phyloP scores from a whole-genome alignment of 2,797 vertebrate genomes.

The Myripristis murdjan region DNA sequence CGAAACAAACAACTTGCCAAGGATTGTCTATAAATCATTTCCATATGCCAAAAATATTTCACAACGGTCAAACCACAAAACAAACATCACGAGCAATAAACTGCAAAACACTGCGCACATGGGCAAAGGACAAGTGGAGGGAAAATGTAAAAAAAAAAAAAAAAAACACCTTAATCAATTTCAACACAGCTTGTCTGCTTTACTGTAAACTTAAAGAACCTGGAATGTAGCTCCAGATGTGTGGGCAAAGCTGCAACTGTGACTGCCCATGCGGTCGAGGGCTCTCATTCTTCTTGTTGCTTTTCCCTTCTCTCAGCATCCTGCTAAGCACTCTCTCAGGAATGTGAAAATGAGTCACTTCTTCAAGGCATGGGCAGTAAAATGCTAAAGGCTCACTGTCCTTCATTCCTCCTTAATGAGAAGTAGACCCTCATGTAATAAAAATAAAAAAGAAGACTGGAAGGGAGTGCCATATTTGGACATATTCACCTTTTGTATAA shows the following conservation, averaged over 20 bases:
- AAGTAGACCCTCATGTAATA: conserved; percentile 8
- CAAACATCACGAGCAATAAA: conserved; percentile 43
- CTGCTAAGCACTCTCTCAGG: conserved; percentile 65
- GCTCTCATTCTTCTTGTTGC: conserved; percentile 43
- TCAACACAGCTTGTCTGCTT: conserved; percentile 46
- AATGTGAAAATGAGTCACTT: conserved; percentile 79
- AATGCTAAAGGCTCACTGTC: conserved; percentile 48
- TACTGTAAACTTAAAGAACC: conserved; percentile 68
- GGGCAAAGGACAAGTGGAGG: conserved; percentile 23
- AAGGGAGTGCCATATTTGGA: conserved; percentile 7
- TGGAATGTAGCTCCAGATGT: conserved; percentile 75
- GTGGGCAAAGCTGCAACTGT: conserved; percentile 55
- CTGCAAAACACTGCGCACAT: background rate
- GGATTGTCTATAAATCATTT: conserved; percentile 72
- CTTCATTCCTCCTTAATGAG: conserved; percentile 48
- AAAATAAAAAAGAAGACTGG: conserved; percentile 1
- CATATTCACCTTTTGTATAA: background rate
- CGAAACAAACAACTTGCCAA: conserved; percentile 65
- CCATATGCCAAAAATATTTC: conserved; percentile 69
- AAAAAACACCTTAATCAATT: conserved; percentile 59
- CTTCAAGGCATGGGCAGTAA: conserved; percentile 64
- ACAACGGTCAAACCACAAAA: conserved; percentile 58
- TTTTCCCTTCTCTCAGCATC: conserved; percentile 63
- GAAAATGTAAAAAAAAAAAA: conserved; percentile 15
- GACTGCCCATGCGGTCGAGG: conserved; percentile 52